Conservation (phyloP, 2,888 invertebrate species). For the Rhagium mordax region DNA sequence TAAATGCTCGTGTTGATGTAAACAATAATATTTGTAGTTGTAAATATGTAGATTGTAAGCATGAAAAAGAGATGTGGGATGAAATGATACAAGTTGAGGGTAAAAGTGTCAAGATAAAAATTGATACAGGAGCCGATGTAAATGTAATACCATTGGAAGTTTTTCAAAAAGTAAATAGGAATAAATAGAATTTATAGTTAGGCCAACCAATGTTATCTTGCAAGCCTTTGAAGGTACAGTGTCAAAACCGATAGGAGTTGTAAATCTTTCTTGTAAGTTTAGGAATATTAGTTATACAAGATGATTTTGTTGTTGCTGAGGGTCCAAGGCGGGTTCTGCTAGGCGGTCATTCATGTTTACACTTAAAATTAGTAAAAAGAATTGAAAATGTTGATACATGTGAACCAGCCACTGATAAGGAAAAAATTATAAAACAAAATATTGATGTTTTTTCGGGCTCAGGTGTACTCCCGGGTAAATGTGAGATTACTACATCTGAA, state of each 20-base stretch:
- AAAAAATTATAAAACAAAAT: conserved; percentile 4
- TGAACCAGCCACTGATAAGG: background rate
- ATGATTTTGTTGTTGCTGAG: conserved; percentile 46
- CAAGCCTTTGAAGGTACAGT: conserved; percentile 43
- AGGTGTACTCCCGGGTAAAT: conserved; percentile 17
- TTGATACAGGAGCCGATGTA: conserved; percentile 45
- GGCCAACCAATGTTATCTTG: conserved; percentile 38
- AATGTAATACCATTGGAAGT: conserved; percentile 38
- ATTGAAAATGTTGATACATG: background rate
- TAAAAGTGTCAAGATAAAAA: conserved; percentile 35
- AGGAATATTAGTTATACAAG: conserved; percentile 31
- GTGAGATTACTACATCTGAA: conserved; percentile 19
- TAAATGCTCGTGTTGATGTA: conserved; percentile 17
- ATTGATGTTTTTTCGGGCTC: conserved; percentile 25
- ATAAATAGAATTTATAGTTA: conserved; percentile 42
- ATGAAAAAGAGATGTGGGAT: background rate
- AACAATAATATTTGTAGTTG: background rate
- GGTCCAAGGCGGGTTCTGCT: conserved; percentile 33
- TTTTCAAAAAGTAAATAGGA: conserved; percentile 37
- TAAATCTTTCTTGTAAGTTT: conserved; percentile 39
- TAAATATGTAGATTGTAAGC: background rate
- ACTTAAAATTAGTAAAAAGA: conserved; percentile 3
- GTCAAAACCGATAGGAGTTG: conserved; percentile 41
- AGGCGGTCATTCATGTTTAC: background rate
- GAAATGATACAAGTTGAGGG: conserved; percentile 31